Base-by-base conservation (phyloP, 2,888 invertebrate genomes). In the Amorpha juglandis region DNA sequence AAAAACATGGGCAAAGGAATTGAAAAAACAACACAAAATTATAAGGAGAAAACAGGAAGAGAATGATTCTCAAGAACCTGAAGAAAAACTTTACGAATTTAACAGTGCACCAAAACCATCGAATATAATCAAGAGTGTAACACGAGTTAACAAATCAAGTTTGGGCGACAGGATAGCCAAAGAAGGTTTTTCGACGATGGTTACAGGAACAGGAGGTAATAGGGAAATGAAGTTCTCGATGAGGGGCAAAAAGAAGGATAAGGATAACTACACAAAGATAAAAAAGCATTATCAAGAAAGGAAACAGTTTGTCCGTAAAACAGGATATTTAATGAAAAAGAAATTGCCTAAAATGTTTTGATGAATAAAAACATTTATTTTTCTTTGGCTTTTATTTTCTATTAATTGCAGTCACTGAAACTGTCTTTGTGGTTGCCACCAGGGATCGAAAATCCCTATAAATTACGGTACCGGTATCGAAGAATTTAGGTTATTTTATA, bases 211-310 rank as follows among this genome's bases (percentile, higher is more conserved):
- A 90, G 96, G 75, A 89, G 96, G 97, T 53, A 97, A 96, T 82
- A 94, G 95, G 64, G 96, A 97, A 90, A 97, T 98, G 96, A 96
- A 96, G 21, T 98, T 97, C 78, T 94, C 94, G 4, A 94, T 96
- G 76, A 90, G 93, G 72, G 94, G 94, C 71, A 92, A 92, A 70
- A 94, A 94, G 70, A 87, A 91, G 16, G 92, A 95, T 69, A 90
- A 89, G 0, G 94, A 94, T 48, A 94, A 90, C 71, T 92, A 94
- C 21, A 95, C 95, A 72, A 95, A 94, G 75, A 95, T 94, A 81
- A 95, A 94, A 71, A 95, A 94, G 76, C 96, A 96, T 78, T 94
- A 95, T 68, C 95, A 96, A 78, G 97, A 97, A 79, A 93, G 97
- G 42, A 96, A 95, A 80, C 94, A 95, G 76, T 84, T 96, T 48